Conservation (phyloP, 2,797 vertebrate species). For the Aulostomus chinensis region DNA sequence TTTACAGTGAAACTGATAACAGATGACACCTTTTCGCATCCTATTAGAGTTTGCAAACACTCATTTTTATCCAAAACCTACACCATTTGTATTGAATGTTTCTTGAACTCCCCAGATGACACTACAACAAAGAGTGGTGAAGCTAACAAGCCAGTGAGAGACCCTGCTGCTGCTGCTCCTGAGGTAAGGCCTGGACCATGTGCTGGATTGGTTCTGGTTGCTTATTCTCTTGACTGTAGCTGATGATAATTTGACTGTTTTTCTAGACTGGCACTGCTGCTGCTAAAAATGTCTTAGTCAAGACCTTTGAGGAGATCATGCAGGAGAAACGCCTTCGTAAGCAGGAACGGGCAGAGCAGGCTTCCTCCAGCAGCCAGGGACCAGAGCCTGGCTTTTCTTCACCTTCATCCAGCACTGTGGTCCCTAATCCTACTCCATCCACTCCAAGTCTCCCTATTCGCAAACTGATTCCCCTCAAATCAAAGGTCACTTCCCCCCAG, state of each 20-base stretch:
- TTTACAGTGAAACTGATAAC: no score
- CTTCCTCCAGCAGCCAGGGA: constrained; percentile 26
- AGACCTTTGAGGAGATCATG: constrained; percentile 88
- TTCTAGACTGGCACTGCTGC: constrained; percentile 34
- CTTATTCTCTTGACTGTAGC: neutral
- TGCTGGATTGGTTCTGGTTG: neutral
- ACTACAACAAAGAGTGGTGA: constrained; percentile 43
- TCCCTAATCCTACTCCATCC: constrained; percentile 14
- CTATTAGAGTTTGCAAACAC: no score
- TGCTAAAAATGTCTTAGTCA: constrained; percentile 77
- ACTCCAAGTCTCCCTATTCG: constrained; percentile 22
- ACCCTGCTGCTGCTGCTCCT: constrained; percentile 10
- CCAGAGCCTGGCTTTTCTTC: constrained; percentile 7
- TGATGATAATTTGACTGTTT: neutral
- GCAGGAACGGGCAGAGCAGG: constrained; percentile 68
- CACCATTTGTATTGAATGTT: constrained; percentile 7
- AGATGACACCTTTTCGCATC: no score
- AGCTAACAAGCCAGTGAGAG: constrained; percentile 40
- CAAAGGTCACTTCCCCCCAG: constrained; percentile 21
- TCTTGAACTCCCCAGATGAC: constrained; percentile 31
- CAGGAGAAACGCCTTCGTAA: constrained; percentile 85
- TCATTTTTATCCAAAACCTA: no score
- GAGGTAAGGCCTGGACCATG: constrained; percentile 47
- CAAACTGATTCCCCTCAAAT: constrained; percentile 47
- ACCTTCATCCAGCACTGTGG: constrained; percentile 10